Evolutionary conservation across 1,140 invertebrate species (phyloP).

Genomic region (Campoletis sonorensis): DNA sequence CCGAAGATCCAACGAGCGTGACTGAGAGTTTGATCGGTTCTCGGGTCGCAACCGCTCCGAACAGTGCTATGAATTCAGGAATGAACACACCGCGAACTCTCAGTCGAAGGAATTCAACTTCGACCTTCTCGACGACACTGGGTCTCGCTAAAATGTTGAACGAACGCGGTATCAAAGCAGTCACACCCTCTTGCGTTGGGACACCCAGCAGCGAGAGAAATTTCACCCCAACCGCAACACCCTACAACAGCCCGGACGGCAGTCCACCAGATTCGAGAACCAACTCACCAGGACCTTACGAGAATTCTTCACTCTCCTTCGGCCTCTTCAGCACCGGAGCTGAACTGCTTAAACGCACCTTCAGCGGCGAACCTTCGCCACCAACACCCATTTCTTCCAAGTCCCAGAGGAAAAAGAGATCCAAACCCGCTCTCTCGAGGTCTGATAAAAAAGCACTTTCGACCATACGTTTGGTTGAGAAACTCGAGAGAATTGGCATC

Average conservation of each 20-base stretch:
- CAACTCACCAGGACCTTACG: constrained; percentile 75
- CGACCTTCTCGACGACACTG: constrained; percentile 87
- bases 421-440: constrained; percentile 74
- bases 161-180: constrained; percentile 87
- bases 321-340: constrained; percentile 84
- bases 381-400: constrained; percentile 61
- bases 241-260: constrained; percentile 87
- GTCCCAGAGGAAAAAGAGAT: constrained; percentile 69
- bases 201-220: constrained; percentile 82
- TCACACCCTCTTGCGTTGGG: constrained; percentile 81
- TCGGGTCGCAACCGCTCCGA: constrained; percentile 77
- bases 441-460: constrained; percentile 76
- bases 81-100: constrained; percentile 79
- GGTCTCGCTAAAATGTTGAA: constrained; percentile 89
- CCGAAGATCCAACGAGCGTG: constrained; percentile 86
- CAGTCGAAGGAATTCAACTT: constrained; percentile 84
- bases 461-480: constrained; percentile 80
- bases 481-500: constrained; percentile 83
- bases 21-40: constrained; percentile 79
- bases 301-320: constrained; percentile 78
- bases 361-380: constrained; percentile 74
- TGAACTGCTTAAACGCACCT: constrained; percentile 84
- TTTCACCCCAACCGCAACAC: constrained; percentile 88
- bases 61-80: constrained; percentile 78
- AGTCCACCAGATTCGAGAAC: constrained; percentile 79